Evolutionary conservation across 2,888 invertebrate genomes (phyloP).

Genomic region (Erebia aethiops): DNA sequence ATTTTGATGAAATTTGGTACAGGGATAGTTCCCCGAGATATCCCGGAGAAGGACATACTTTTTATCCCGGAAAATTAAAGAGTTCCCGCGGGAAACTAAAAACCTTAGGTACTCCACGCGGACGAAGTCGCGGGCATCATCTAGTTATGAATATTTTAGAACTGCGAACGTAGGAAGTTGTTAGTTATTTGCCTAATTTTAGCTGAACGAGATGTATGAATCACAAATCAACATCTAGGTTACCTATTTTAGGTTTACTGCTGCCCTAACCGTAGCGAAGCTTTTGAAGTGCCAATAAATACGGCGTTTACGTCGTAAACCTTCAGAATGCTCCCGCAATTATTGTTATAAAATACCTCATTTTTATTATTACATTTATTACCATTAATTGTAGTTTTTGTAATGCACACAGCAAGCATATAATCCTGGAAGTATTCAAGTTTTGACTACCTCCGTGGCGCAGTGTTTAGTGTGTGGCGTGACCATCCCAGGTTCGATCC

Average conservation of each 20-base stretch:
- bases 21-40: too few species aligned
- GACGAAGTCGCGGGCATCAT: too few species aligned
- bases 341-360: slow-evolving; percentile 1
- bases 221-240: slow-evolving; percentile 18
- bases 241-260: slow-evolving; percentile 15
- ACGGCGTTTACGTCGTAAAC: slow-evolving; percentile 4
- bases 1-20: too few species aligned
- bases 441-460: too few species aligned
- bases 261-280: slow-evolving; percentile 10
- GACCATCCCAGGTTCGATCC: too few species aligned
- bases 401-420: too few species aligned
- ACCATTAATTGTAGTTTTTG: neutral
- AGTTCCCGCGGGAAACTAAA: too few species aligned
- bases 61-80: too few species aligned
- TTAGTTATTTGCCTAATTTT: slow-evolving; percentile 6
- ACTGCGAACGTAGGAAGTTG: neutral
- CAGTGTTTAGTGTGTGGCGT: too few species aligned
- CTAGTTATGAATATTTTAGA: neutral
- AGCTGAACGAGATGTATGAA: slow-evolving; percentile 13
- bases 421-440: too few species aligned
- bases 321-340: slow-evolving; percentile 10
- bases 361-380: neutral
- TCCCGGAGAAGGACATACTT: too few species aligned
- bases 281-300: slow-evolving; percentile 16
- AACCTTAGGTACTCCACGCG: too few species aligned